These are phyloP conservation scores for Vireo griseus DNA, from an alignment of 2,797 vertebrate genomes.

Conservation along the genomic window DNA sequence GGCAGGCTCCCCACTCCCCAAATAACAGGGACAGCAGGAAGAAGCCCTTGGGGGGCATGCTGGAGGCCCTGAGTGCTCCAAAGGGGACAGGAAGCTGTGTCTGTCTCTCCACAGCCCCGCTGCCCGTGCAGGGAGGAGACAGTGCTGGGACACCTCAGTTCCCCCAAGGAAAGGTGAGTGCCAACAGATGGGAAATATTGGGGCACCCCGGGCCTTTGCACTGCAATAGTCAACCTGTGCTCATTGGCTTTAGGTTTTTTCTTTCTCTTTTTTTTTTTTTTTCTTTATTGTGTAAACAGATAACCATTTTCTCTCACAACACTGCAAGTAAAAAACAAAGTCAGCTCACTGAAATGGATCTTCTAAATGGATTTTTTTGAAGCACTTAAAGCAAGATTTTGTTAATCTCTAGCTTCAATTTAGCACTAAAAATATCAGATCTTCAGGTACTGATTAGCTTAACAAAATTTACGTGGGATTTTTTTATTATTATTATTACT, in stretches of 20 bases:
- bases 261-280: not conserved
- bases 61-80: not conserved
- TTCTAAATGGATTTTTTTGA: slow-evolving; percentile 39
- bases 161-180: not conserved
- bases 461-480: slow-evolving; percentile 22
- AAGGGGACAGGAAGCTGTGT: not conserved
- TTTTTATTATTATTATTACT: not conserved
- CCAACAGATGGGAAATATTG: rapidly evolving
- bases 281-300: slow-evolving; percentile 56
- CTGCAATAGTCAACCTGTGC: not conserved
- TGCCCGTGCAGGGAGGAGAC: not conserved
- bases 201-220: not conserved
- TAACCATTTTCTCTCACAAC: slow-evolving; percentile 25
- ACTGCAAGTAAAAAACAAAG: slow-evolving; percentile 39
- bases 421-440: slow-evolving; percentile 24
- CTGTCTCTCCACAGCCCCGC: rapidly evolving
- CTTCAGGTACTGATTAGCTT: not conserved
- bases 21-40: not conserved
- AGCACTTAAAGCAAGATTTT: slow-evolving; percentile 50
- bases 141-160: not conserved
- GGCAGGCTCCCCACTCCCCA: not conserved
- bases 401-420: slow-evolving; percentile 26
- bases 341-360: not conserved
- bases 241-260: not conserved
- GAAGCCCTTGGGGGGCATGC: not conserved